Percentiles rank a stretch among this genome's conserved stretches.
Evolutionary conservation across 2,888 invertebrate species (phyloP).

Genomic region (Diadromus collaris): DNA sequence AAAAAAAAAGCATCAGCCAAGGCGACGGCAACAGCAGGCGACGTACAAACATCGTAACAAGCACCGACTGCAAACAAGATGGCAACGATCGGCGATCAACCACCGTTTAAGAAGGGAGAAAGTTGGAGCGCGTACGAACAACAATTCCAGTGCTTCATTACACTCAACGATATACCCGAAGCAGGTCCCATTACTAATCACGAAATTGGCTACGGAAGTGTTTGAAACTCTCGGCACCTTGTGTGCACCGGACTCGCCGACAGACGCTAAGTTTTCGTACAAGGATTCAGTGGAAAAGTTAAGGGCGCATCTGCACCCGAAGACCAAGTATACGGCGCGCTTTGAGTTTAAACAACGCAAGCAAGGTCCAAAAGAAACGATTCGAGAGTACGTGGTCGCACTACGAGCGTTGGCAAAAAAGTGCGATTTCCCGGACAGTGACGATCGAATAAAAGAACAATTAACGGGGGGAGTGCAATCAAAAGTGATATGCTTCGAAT

Average conservation of each 20-base stretch:
- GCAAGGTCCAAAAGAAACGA: background rate
- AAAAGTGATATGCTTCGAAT: conserved; percentile 19
- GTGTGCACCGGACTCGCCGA: conserved; percentile 1
- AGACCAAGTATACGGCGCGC: conserved; percentile 4
- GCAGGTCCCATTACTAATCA: background rate
- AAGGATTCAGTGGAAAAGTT: background rate
- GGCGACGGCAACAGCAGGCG: background rate
- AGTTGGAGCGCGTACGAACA: conserved; percentile 13
- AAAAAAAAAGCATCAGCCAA: background rate
- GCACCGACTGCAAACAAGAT: background rate
- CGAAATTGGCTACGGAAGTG: background rate
- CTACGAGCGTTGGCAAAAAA: conserved; percentile 21
- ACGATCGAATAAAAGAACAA: conserved; percentile 14
- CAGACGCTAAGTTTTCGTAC: background rate
- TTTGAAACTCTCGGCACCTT: conserved; percentile 1
- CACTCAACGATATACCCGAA: conserved; percentile 19
- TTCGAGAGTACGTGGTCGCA: background rate
- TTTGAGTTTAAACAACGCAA: background rate
- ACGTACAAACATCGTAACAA: background rate
- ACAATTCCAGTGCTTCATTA: conserved; percentile 24
- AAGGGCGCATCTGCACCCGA: background rate
- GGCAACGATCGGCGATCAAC: conserved; percentile 4
- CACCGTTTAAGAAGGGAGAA: conserved; percentile 13
- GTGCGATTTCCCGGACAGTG: conserved; percentile 26
- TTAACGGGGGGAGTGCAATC: conserved; percentile 13